phyloP scores from a whole-genome alignment of 2,888 invertebrate species.

The Cotesia congregata region DNA sequence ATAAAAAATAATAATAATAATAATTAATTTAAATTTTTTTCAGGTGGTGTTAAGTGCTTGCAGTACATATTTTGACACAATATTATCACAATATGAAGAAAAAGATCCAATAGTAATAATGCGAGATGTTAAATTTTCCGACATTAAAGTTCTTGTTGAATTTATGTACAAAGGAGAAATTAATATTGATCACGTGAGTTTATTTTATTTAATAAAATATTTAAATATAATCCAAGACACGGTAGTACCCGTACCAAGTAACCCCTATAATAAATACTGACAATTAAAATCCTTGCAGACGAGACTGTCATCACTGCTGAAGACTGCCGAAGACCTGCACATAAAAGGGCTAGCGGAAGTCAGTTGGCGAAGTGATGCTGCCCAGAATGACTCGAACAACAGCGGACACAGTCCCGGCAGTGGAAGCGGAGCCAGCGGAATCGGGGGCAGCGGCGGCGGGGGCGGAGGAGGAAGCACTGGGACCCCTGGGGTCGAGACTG shows the following conservation, averaged over 20 bases:
- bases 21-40: slow-evolving; percentile 29
- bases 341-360: slow-evolving; percentile 94
- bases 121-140: slow-evolving; percentile 91
- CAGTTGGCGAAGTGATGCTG: slow-evolving; percentile 78
- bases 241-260: too few species aligned
- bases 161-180: slow-evolving; percentile 98
- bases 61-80: slow-evolving; percentile 90
- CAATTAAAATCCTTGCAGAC: slow-evolving; percentile 74
- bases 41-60: slow-evolving; percentile 92
- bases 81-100: slow-evolving; percentile 86
- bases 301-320: slow-evolving; percentile 87
- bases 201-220: too few species aligned
- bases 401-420: slow-evolving; percentile 64
- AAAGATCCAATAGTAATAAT: slow-evolving; percentile 87
- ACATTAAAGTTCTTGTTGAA: slow-evolving; percentile 90
- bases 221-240: too few species aligned
- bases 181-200: slow-evolving; percentile 91
- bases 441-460: neutral
- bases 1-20: slow-evolving; percentile 47
- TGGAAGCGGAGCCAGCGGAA: neutral
- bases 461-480: slow-evolving; percentile 44
- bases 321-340: slow-evolving; percentile 92
- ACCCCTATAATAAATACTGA: neutral
- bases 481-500: slow-evolving; percentile 65
- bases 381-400: slow-evolving; percentile 61